These are phyloP conservation scores for Tipula confusa DNA, from an alignment of 2,888 invertebrate species.

Conservation along the genomic window DNA sequence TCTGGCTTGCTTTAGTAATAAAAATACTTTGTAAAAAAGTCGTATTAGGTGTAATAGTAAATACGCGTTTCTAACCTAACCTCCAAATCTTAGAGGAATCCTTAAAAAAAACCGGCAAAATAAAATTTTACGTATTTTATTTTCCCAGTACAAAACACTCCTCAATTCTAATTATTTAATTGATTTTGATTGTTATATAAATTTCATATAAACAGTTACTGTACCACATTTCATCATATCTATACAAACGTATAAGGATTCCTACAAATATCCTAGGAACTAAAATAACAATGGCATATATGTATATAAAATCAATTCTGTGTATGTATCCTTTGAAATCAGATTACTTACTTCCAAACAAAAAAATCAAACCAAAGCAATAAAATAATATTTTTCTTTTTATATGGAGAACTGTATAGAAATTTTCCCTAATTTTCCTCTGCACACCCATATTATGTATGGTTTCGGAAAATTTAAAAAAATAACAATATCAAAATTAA, in stretches of 20 bases:
- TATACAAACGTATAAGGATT: background rate
- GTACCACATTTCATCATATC: background rate
- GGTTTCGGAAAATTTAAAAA: background rate
- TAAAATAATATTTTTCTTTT: background rate
- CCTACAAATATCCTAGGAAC: background rate
- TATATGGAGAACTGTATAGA: background rate
- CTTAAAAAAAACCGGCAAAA: too few species aligned
- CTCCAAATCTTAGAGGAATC: too few species aligned
- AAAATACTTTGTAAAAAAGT: too few species aligned
- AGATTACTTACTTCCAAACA: background rate
- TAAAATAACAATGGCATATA: background rate
- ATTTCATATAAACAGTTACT: background rate
- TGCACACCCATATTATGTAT: background rate
- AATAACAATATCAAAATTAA: slow-evolving; percentile 16
- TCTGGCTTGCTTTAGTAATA: too few species aligned
- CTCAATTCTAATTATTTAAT: too few species aligned
- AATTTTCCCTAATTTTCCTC: slow-evolving; percentile 13
- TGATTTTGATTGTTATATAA: too few species aligned
- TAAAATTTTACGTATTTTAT: too few species aligned
- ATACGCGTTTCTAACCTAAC: too few species aligned
- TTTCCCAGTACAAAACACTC: too few species aligned
- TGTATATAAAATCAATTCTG: background rate
- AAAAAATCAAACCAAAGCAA: slow-evolving; percentile 13
- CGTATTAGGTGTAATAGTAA: too few species aligned
- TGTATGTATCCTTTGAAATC: slow-evolving; percentile 5